Evolutionary conservation across 2,888 invertebrate species (phyloP).

Genomic region (Apamea anceps): DNA sequence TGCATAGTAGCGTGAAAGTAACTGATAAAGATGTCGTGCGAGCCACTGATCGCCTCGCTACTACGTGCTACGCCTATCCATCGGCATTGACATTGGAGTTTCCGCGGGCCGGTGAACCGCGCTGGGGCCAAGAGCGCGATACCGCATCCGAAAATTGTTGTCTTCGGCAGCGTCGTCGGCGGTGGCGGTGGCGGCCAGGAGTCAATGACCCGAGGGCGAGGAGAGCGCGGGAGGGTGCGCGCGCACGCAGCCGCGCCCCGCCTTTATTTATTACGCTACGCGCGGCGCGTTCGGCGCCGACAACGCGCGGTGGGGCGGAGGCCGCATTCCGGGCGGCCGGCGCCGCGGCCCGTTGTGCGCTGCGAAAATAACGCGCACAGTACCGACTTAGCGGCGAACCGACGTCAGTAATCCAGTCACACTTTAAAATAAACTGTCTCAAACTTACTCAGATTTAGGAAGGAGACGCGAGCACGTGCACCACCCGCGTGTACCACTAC

Average conservation of each 20-base stretch:
- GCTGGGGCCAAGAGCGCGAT: constrained; percentile 81
- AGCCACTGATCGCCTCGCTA: constrained; percentile 27
- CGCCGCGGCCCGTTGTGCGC: constrained; percentile 77
- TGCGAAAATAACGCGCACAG: constrained; percentile 87
- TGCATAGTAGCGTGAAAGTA: constrained; percentile 68
- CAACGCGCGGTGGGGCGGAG: constrained; percentile 87
- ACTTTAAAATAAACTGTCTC: constrained; percentile 87
- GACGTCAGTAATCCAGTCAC: constrained; percentile 81
- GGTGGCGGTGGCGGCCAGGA: constrained; percentile 75
- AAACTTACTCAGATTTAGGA: constrained; percentile 84
- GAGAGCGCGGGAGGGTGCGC: constrained; percentile 89
- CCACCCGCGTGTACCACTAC: constrained; percentile 79
- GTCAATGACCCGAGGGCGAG: constrained; percentile 88
- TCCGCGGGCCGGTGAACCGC: constrained; percentile 69
- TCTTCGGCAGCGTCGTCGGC: constrained; percentile 80
- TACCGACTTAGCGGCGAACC: constrained; percentile 73
- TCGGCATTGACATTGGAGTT: constrained; percentile 87
- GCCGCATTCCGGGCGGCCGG: constrained; percentile 86
- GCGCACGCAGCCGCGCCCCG: constrained; percentile 90
- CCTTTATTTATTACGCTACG: constrained; percentile 90
- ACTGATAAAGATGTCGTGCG: constrained; percentile 41
- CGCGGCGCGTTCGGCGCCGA: constrained; percentile 84
- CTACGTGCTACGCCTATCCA: constrained; percentile 69
- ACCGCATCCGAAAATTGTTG: constrained; percentile 82
- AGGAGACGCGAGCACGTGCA: constrained; percentile 83